Conservation (phyloP, 2,113 vertebrate genomes). For the Leuciscus idus region DNA sequence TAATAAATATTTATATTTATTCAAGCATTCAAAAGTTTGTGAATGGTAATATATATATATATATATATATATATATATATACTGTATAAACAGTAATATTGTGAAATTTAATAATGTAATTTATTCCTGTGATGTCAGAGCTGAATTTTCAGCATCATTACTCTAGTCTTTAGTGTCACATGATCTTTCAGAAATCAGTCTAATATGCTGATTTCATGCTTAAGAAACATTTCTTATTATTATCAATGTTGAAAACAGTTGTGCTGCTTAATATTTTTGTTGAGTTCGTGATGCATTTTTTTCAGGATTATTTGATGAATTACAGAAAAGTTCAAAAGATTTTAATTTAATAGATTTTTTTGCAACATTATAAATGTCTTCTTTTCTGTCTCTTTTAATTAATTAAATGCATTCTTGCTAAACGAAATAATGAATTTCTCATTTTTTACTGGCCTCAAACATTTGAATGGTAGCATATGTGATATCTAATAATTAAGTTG, state of each 20-base stretch:
- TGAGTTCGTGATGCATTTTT: not conserved
- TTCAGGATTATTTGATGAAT: no score
- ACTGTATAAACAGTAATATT: no score
- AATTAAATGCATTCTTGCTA: not conserved
- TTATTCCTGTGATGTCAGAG: not conserved
- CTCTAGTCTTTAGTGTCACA: not conserved
- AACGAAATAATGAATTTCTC: no score
- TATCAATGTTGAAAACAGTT: not conserved
- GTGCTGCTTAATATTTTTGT: not conserved
- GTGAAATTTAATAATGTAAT: not conserved
- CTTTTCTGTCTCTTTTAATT: not conserved
- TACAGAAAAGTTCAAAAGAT: no score
- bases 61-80: no score
- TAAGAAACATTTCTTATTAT: not conserved
- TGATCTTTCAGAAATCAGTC: not conserved
- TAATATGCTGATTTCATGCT: not conserved
- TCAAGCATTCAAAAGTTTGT: not conserved
- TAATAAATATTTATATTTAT: not conserved
- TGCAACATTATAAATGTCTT: no score
- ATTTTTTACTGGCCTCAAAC: no score
- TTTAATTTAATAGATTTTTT: no score
- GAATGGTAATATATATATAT: not conserved
- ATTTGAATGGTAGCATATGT: no score
- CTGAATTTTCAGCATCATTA: not conserved
- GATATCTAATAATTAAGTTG: not conserved